Base-by-base conservation (phyloP, 2,113 vertebrate genomes). In the Pelvicachromis taeniatus region DNA sequence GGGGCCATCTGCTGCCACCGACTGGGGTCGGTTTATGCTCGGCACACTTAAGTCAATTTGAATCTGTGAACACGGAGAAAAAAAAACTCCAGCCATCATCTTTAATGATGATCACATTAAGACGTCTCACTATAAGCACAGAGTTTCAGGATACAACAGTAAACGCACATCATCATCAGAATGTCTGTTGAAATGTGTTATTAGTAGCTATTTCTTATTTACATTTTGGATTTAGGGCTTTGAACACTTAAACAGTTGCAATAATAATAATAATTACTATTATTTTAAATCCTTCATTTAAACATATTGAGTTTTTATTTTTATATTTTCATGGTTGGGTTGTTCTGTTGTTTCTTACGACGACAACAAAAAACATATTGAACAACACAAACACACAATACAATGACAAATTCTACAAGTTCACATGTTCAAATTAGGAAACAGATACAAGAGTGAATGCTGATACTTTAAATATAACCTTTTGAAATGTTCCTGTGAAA, bases 51-150 rank as follows among this genome's bases (percentile, higher is more conserved):
- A 17, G 29, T 31, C 52, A 85, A 65, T 9, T 52, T 55, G 45
- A 48, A 48, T 21, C 59, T 35, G 4, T 77, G n/a, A 14, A 50
- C 40, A 77, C 45, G 35, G 5, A 81, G 12, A 8, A 4, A 42
- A 56, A 8, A 0, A 33, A 54, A 21, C 50, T 54, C 50, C 75
- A 54, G 52, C n/a, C 0, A 1, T 6, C 29, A 1, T 23, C 13
- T 40, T 40, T 54, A 17, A 23, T 55, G 8, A 40, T 35, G 48
- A 53, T 42, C 35, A n/a, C n/a, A n/a, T n/a, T n/a, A 61, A 61
- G 17, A 35, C n/a, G 35, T 61, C 17, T 2, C 35, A 4, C 5
- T 61, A 58, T 58, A 58, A 29, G 55, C 23, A 58, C 58, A 61
- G 31, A 19, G 23, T 48, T 23, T 48, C 26, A 29, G 23, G 68